Evolutionary conservation across 1,140 invertebrate genomes (phyloP).

Genomic region (Subanguina moxae): DNA sequence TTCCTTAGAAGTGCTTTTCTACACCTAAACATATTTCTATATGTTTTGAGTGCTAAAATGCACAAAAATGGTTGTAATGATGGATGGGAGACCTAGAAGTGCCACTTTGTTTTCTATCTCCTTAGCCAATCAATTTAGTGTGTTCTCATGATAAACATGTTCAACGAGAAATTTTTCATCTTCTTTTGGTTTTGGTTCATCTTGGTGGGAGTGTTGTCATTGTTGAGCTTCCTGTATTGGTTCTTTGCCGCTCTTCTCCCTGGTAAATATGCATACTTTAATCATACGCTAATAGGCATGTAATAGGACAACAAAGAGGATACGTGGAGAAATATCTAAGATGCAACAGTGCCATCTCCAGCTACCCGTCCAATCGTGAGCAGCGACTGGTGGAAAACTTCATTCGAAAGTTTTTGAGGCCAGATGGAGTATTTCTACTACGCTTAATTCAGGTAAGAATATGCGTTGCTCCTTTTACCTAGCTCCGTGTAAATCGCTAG

Average conservation of each 20-base stretch:
- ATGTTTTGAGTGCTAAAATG: too few species aligned
- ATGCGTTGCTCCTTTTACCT: neutral
- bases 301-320: slow-evolving; percentile 16
- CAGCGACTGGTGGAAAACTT: slow-evolving; percentile 39
- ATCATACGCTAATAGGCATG: neutral
- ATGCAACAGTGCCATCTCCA: slow-evolving; percentile 32
- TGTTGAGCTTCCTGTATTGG: slow-evolving; percentile 56
- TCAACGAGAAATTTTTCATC: slow-evolving; percentile 68
- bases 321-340: slow-evolving; percentile 45
- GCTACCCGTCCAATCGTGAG: slow-evolving; percentile 36
- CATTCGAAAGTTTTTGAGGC: slow-evolving; percentile 55
- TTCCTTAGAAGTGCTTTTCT: too few species aligned
- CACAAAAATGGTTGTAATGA: too few species aligned
- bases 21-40: too few species aligned
- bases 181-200: slow-evolving; percentile 59
- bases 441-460: slow-evolving; percentile 52
- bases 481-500: neutral
- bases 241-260: slow-evolving; percentile 41
- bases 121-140: too few species aligned
- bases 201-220: slow-evolving; percentile 52
- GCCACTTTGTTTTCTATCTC: too few species aligned
- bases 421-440: slow-evolving; percentile 60
- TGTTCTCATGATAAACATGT: slow-evolving; percentile 68
- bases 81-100: too few species aligned
- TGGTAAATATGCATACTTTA: neutral